These are phyloP conservation scores for Silurus aristotelis DNA, from an alignment of 2,797 vertebrate genomes.

Conservation along the genomic window DNA sequence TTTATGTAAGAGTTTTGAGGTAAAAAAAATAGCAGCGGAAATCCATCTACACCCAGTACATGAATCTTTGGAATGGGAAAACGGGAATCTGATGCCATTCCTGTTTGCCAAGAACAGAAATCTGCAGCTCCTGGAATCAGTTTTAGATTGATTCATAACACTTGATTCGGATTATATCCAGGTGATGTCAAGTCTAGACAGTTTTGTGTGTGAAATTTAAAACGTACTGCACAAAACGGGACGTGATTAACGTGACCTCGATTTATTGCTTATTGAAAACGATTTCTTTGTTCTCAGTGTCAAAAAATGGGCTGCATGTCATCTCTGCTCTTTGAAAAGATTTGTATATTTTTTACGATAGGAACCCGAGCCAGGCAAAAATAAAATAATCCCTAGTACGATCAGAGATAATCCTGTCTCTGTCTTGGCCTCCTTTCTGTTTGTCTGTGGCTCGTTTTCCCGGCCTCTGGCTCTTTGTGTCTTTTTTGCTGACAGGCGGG, in stretches of 20 bases:
- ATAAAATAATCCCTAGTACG: background rate
- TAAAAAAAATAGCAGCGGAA: background rate
- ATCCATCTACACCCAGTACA: background rate
- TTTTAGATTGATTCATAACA: background rate
- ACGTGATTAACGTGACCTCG: no score
- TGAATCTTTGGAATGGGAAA: background rate
- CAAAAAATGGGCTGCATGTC: background rate
- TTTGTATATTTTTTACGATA: background rate
- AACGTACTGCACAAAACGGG: background rate
- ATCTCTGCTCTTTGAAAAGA: background rate
- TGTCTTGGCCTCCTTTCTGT: background rate
- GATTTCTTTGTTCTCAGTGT: background rate
- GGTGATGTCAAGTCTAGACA: background rate
- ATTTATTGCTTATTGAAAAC: background rate
- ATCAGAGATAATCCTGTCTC: slow-evolving; percentile 14
- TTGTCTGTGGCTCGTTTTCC: background rate
- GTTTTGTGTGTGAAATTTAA: background rate
- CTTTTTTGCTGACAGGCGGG: slow-evolving; percentile 41
- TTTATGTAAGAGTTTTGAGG: no score
- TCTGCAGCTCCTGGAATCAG: background rate
- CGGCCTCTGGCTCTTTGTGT: slow-evolving; percentile 14
- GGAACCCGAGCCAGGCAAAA: no score
- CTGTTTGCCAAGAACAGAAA: background rate
- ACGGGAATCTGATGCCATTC: background rate
- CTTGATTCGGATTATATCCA: background rate